phyloP scores from a whole-genome alignment of 64 coral and sea anemone genomes.

The Montipora cactus region DNA sequence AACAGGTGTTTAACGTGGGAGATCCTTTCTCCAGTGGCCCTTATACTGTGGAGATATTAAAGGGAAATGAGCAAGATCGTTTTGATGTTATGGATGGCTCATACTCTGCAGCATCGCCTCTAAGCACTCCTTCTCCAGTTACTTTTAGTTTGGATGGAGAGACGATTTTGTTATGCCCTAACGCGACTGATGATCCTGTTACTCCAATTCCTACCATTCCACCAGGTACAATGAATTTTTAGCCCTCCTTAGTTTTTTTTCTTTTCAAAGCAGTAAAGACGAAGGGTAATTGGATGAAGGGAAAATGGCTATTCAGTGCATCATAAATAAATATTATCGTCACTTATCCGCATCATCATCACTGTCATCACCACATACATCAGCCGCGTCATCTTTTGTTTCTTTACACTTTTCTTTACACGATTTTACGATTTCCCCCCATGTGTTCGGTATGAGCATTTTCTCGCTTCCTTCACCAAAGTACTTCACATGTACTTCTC shows the following conservation, averaged over 20 bases:
- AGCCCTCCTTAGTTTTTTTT: neutral
- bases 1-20: conserved; percentile 66
- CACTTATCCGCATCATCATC: too few relatives aligned
- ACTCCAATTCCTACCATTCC: conserved; percentile 71
- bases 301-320: too few relatives aligned
- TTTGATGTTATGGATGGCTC: conserved; percentile 68
- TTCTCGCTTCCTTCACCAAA: too few relatives aligned
- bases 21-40: conserved; percentile 86
- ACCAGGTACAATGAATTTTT: conserved; percentile 46
- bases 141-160: conserved; percentile 83
- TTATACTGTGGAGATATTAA: conserved; percentile 78
- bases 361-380: too few relatives aligned
- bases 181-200: conserved; percentile 63
- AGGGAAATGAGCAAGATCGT: conserved; percentile 80
- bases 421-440: too few relatives aligned
- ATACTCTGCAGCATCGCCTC: conserved; percentile 58
- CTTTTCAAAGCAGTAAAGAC: neutral
- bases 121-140: conserved; percentile 55
- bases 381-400: too few relatives aligned
- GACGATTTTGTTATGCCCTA: conserved; percentile 80
- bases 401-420: too few relatives aligned
- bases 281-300: neutral
- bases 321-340: too few relatives aligned
- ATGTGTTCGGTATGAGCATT: too few relatives aligned
- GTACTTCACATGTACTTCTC: too few relatives aligned